Percentiles rank a stretch among this genome's conserved stretches.
Evolutionary conservation across 2,888 invertebrate genomes (phyloP).

Genomic region (Agrochola lota): DNA sequence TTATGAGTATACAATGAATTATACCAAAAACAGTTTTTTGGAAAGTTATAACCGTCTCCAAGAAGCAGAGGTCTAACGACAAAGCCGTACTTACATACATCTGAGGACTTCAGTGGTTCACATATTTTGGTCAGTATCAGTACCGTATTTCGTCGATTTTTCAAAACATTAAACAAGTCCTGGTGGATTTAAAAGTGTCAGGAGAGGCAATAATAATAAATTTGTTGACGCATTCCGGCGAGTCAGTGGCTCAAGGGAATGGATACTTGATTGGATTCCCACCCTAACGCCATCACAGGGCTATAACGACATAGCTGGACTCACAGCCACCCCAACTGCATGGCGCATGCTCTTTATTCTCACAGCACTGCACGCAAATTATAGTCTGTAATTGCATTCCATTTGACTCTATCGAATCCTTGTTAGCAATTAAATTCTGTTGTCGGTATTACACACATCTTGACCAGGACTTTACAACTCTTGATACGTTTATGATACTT

Average conservation of each 20-base stretch:
- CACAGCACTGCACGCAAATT: conserved; percentile 41
- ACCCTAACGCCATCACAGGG: conserved; percentile 54
- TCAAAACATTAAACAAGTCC: conserved; percentile 52
- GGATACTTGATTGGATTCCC: conserved; percentile 75
- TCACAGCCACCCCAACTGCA: conserved; percentile 45
- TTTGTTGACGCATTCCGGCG: conserved; percentile 62
- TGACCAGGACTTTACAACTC: background rate
- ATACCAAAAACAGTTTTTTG: background rate
- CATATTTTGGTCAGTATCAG: background rate
- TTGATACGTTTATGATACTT: too few species aligned
- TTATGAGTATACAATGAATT: background rate
- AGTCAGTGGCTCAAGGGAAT: conserved; percentile 63
- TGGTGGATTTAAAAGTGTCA: conserved; percentile 58
- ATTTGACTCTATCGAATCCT: conserved; percentile 9
- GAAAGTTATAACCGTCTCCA: background rate
- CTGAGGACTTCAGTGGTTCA: background rate
- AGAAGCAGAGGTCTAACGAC: background rate
- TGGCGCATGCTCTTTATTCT: conserved; percentile 17
- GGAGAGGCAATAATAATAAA: conserved; percentile 64
- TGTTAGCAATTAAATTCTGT: conserved; percentile 7
- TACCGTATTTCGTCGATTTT: conserved; percentile 11
- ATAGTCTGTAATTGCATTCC: conserved; percentile 38
- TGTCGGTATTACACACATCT: background rate
- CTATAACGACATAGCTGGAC: conserved; percentile 55
- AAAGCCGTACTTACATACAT: background rate